Evolutionary conservation across 2,888 invertebrate genomes (phyloP), one percentile per base, ranked within the genome.

Genomic region (Saturnia pavonia): DNA sequence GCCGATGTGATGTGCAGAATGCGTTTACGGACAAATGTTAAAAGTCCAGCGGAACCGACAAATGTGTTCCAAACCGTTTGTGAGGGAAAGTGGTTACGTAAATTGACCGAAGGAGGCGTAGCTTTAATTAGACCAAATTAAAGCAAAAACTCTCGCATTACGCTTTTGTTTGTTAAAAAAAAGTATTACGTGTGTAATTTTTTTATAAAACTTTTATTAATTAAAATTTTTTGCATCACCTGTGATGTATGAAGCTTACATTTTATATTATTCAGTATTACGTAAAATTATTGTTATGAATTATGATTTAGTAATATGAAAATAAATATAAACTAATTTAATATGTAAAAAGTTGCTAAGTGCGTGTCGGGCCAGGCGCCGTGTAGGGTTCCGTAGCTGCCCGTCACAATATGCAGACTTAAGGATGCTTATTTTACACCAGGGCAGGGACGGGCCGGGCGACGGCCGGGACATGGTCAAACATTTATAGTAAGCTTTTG

Each of bases 81-180:
- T 11, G 9, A 65, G 65, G 65, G 65, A 65, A 65, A 65, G 65
- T 40, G 9, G n/a, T 40, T 40, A 65, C 65, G 65, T 65, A 34
- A 40, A 65, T 40, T 40, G 65, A 65, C 40, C 40, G 3, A 65
- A 65, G 65, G 19, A 40, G 65, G 65, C 40, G n/a, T 16, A 34
- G n/a, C n/a, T 40, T 14, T 65, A 65, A 65, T 65, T 65, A 40
- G n/a, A 19, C 40, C 40, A 40, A 65, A 40, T 65, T 40, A 40
- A 9, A 34, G 19, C n/a, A 7, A n/a, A 65, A 40, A 40, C 40
- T 40, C 16, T 65, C 34, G 40, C 19, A 9, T 65, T 40, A 65
- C 65, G 34, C 40, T n/a, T 40, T 65, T 65, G 19, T 65, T n/a
- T 65, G n/a, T 65, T 16, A 40, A 65, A 14, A 22, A 27, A 60